phyloP scores from a whole-genome alignment of 2,888 invertebrate species.

The Tinea trinotella region DNA sequence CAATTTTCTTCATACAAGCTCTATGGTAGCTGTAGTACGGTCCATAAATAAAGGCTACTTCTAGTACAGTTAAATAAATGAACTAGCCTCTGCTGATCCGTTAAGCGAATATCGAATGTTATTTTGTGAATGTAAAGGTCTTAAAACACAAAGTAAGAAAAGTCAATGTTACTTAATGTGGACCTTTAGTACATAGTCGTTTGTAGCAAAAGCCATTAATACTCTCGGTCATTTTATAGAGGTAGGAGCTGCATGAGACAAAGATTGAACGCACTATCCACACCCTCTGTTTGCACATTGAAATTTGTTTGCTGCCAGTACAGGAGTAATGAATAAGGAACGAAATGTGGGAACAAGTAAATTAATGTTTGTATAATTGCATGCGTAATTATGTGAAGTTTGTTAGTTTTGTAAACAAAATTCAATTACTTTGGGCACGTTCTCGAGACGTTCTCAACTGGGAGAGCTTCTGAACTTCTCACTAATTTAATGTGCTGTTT shows the following conservation, averaged over 20 bases:
- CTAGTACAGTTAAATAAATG: no score
- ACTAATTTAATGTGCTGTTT: neutral
- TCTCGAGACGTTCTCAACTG: neutral
- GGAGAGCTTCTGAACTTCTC: conserved; percentile 3
- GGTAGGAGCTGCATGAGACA: neutral
- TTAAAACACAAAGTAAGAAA: no score
- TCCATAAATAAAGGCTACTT: no score
- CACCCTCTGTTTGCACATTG: conserved; percentile 41
- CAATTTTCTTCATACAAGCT: no score
- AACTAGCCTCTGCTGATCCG: no score
- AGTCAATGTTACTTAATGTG: no score
- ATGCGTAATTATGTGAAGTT: conserved; percentile 44
- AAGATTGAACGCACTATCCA: conserved; percentile 15
- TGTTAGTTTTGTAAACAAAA: conserved; percentile 50
- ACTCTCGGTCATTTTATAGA: neutral
- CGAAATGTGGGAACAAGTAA: conserved; percentile 15
- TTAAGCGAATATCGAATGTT: no score
- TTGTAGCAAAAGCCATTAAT: neutral
- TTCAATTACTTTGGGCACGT: conserved; percentile 39
- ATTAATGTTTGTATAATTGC: conserved; percentile 32
- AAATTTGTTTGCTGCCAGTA: conserved; percentile 40
- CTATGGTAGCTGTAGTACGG: no score
- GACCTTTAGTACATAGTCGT: no score
- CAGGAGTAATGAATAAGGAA: conserved; percentile 30
- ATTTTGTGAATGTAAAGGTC: no score